Evolutionary conservation across 2,888 invertebrate species (phyloP), one percentile per base, ranked within the genome.

Genomic region (Caenorhabditis becei): DNA sequence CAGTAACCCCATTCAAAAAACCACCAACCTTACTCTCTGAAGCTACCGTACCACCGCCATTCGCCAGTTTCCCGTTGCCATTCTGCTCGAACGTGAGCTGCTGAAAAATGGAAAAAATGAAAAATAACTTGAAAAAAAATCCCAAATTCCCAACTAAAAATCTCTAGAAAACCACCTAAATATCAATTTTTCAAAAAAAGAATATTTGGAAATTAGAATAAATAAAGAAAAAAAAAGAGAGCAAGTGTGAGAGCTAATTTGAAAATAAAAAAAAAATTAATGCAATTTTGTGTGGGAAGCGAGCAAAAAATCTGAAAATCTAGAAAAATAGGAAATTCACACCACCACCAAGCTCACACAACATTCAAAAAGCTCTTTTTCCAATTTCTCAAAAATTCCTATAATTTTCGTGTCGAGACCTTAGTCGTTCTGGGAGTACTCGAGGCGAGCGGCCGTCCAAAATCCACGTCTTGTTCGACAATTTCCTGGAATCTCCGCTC

Each of bases 351-450:
- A n/a, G n/a, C n/a, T n/a, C n/a, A n/a, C n/a, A n/a, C n/a, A n/a
- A n/a, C n/a, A n/a, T 32, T 32, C 5, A 10, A 32, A 7, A 32
- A 32, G 4, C 10, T 32, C 10, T 32, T 32, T 32, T 10, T 32
- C n/a, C n/a, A n/a, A n/a, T 32, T 32, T 32, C 32, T 32, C 10
- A 7, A 7, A 4, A 32, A 32, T 32, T 32, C 10, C 10, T 32
- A 7, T 11, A 41, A 16, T 35, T 53, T 53, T 35, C 14, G 1
- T 24, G 20, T 24, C 56, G 41, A 59, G 37, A 80, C 80, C 80
- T 81, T 77, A 16, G 49, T 47, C 5, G 67, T 53, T 71, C 77
- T 61, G 2, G 81, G 81, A 28, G 81, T 81, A 18, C 81, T 81
- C 3, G 77, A 72, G 2, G 81, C 81, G 5, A 81, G 49, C 32